Evolutionary conservation across 2,888 invertebrate genomes (phyloP).

Genomic region (Drosophila nigritarsus): DNA sequence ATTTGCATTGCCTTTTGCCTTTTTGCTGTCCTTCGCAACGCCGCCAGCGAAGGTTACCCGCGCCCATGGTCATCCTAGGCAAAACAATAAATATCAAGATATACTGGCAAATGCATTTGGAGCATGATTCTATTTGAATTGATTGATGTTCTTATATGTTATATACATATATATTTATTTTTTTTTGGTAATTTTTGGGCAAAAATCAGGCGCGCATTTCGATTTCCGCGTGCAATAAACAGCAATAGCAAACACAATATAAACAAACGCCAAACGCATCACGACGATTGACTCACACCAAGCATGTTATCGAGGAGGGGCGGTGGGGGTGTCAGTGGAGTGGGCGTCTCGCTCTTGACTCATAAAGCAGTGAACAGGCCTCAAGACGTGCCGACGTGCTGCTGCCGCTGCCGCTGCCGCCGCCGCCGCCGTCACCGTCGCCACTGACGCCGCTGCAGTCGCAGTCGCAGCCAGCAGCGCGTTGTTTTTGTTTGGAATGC

Average conservation of each 20-base stretch:
- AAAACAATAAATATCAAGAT: neutral
- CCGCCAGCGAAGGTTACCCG: constrained; percentile 65
- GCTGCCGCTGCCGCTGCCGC: constrained; percentile 15
- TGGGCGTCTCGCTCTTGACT: constrained; percentile 64
- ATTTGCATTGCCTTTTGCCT: constrained; percentile 29
- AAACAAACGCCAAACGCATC: constrained; percentile 9
- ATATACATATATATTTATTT: neutral
- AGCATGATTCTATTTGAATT: constrained; percentile 42
- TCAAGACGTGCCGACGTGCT: constrained; percentile 57
- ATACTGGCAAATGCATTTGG: constrained; percentile 26
- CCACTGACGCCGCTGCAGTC: too few relatives aligned
- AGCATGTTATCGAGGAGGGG: neutral
- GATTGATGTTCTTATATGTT: constrained; percentile 23
- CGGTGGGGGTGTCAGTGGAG: constrained; percentile 3
- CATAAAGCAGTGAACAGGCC: constrained; percentile 59
- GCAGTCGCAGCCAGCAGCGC: neutral
- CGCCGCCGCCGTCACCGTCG: too few relatives aligned
- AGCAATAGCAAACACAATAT: constrained; percentile 5
- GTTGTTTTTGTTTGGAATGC: constrained; percentile 47
- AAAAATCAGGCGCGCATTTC: constrained; percentile 55
- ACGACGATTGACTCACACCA: constrained; percentile 1
- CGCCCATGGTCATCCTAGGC: constrained; percentile 57
- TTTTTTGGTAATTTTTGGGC: constrained; percentile 6
- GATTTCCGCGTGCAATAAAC: constrained; percentile 56
- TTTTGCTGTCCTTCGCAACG: constrained; percentile 62